Base-by-base conservation (phyloP, 1,140 invertebrate genomes). In the Zaprionus kolodkinae region DNA sequence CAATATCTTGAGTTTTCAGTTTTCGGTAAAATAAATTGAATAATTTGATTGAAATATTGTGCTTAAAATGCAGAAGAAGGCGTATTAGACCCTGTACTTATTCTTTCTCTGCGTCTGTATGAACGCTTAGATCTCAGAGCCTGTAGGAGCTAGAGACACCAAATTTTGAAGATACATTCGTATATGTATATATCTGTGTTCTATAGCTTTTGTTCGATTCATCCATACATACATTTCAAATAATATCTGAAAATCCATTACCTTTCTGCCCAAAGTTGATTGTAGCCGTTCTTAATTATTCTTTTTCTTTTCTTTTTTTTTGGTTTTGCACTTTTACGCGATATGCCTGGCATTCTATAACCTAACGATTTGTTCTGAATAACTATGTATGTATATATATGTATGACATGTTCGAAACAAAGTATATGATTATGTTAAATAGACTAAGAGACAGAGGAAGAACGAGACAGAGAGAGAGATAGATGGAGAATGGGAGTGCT, bases 281-380 rank as follows among this genome's bases (percentile, higher is more conserved):
- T 30, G 27, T 30, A 30, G 27, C 27, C 27, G 27, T 30, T 30
- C 27, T 0, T 30, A 30, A 3, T 30, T 30, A 30, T 30, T 30
- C 6, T 30, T 30, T 15, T 15, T 45, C 7, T 6, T n/a, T n/a
- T n/a, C n/a, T 45, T 45, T 7, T 15, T 15, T 45, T 45, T 45
- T 45, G n/a, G 6, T 45, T 30, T 70, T 69, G 38, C 33, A 61
- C 35, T 63, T 67, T 55, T 40, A 30, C 43, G 62, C 73, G 62
- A 76, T 79, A 79, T 79, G 77, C 73, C 59, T 72, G 69, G 70
- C 59, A 62, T 72, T 69, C 63, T 79, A 76, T 66, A 76, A 54
- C 43, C 77, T 76, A 79, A 68, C 35, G 55, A 57, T 71, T 67
- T 43, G 12, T 69, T 68, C 25, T 36, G 48, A 69, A 60, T 73